Conservation (phyloP, 2,113 vertebrate species). For the Todiramphus saurophagus region DNA sequence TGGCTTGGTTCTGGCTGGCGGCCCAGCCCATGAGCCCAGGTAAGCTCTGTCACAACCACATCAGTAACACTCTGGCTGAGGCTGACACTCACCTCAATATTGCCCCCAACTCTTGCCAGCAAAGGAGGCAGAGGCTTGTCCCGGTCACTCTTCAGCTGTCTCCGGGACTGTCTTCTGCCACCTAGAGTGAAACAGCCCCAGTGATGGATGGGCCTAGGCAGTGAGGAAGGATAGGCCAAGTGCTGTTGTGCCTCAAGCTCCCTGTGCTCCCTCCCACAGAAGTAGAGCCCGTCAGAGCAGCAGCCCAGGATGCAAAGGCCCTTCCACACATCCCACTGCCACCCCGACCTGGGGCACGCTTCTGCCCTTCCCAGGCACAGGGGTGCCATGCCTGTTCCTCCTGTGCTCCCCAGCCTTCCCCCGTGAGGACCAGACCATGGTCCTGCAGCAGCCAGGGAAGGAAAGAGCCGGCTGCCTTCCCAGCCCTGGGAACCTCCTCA, state of each 20-base stretch:
- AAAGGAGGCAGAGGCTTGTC: slow-evolving; percentile 96
- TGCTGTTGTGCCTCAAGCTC: not conserved
- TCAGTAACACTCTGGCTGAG: fast-evolving
- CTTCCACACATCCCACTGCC: not conserved
- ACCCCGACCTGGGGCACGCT: not conserved
- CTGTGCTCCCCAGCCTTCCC: not conserved
- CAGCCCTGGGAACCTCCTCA: not conserved
- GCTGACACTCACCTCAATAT: slow-evolving; percentile 86
- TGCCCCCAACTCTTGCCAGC: slow-evolving; percentile 93
- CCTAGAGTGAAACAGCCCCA: slow-evolving; percentile 69
- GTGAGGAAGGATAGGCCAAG: not conserved
- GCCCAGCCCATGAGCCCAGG: fast-evolving
- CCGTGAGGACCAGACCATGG: fast-evolving
- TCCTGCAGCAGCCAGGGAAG: not conserved
- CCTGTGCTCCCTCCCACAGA: fast-evolving
- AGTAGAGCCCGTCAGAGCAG: not conserved
- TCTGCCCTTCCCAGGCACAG: not conserved
- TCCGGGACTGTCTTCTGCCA: slow-evolving; percentile 90
- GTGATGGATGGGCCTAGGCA: not conserved
- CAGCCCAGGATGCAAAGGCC: not conserved
- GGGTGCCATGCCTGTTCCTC: fast-evolving
- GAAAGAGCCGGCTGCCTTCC: not conserved
- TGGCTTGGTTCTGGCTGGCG: fast-evolving
- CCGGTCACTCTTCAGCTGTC: slow-evolving; percentile 92
- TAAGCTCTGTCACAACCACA: fast-evolving